phyloP scores from a whole-genome alignment of 37 sponge, comb jelly and placozoan species.

The Axinella damicornis region DNA sequence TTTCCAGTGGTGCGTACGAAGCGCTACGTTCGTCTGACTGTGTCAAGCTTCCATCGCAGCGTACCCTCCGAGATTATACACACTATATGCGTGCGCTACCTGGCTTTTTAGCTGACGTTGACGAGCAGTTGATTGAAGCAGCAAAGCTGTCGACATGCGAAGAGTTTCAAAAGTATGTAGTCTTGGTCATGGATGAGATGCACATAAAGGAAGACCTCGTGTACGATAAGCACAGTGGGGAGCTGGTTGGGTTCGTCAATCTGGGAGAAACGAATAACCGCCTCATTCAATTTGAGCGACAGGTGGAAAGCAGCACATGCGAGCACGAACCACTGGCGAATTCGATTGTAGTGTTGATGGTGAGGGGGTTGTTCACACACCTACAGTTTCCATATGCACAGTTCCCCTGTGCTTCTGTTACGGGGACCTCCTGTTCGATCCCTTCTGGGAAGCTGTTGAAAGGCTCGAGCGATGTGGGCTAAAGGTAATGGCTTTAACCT shows the following conservation, averaged over 20 bases:
- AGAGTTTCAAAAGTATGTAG: slow-evolving; percentile 35
- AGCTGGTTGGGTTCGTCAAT: neutral
- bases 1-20: slow-evolving; percentile 34
- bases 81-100: slow-evolving; percentile 3
- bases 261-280: slow-evolving; percentile 1
- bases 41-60: slow-evolving; percentile 27
- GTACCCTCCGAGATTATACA: slow-evolving; percentile 25
- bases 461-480: slow-evolving; percentile 10
- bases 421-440: slow-evolving; percentile 41
- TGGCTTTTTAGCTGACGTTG: slow-evolving; percentile 42
- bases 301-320: neutral
- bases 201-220: slow-evolving; percentile 36
- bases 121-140: slow-evolving; percentile 24
- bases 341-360: slow-evolving; percentile 50
- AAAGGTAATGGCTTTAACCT: slow-evolving; percentile 26
- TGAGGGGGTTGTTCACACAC: slow-evolving; percentile 38
- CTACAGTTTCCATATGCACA: slow-evolving; percentile 54
- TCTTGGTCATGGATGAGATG: slow-evolving; percentile 57
- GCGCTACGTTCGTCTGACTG: slow-evolving; percentile 6
- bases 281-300: neutral
- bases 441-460: slow-evolving; percentile 46
- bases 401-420: slow-evolving; percentile 28
- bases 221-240: neutral
- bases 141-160: slow-evolving; percentile 20
- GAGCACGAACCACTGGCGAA: slow-evolving; percentile 19